Evolutionary conservation across 1,140 invertebrate species (phyloP).

Genomic region (Drosophila nigromelanica): DNA sequence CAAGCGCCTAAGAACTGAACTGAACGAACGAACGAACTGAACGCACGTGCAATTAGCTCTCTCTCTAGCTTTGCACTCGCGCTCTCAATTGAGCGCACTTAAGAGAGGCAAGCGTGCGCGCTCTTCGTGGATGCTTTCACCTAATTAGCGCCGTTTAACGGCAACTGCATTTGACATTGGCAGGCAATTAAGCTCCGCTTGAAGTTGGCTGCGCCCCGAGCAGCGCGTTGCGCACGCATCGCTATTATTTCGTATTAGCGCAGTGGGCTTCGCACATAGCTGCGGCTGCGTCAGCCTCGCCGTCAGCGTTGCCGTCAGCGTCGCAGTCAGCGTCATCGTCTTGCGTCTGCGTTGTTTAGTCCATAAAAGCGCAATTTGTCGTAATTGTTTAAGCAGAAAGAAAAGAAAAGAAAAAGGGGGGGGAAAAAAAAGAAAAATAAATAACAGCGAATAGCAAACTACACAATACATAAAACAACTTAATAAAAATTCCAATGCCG

Average conservation of each 20-base stretch:
- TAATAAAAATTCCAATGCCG: conserved; percentile 80
- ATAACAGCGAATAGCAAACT: conserved; percentile 37
- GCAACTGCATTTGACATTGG: conserved; percentile 70
- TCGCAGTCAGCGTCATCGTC: conserved; percentile 1
- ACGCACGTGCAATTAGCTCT: conserved; percentile 1
- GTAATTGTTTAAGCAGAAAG: conserved; percentile 84
- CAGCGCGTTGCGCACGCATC: not conserved
- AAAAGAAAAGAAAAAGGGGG: conserved; percentile 58
- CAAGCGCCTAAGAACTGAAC: not conserved
- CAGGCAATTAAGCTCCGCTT: conserved; percentile 70
- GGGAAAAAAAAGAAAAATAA: conserved; percentile 14
- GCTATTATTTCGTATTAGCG: conserved; percentile 59
- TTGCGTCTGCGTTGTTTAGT: conserved; percentile 32
- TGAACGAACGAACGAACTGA: not conserved
- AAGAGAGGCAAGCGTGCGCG: conserved; percentile 11
- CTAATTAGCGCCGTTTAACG: conserved; percentile 71
- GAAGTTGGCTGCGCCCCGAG: conserved; percentile 50
- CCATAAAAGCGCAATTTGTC: conserved; percentile 83
- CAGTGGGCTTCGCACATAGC: conserved; percentile 72
- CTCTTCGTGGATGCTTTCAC: conserved; percentile 66
- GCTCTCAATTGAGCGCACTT: not conserved
- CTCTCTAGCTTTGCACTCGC: not conserved
- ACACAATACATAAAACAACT: conserved; percentile 79
- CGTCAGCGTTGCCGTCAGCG: not conserved
- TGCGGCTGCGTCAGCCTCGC: conserved; percentile 2